Conservation (phyloP, 2,113 vertebrate genomes). For the Ranitomeya variabilis region DNA sequence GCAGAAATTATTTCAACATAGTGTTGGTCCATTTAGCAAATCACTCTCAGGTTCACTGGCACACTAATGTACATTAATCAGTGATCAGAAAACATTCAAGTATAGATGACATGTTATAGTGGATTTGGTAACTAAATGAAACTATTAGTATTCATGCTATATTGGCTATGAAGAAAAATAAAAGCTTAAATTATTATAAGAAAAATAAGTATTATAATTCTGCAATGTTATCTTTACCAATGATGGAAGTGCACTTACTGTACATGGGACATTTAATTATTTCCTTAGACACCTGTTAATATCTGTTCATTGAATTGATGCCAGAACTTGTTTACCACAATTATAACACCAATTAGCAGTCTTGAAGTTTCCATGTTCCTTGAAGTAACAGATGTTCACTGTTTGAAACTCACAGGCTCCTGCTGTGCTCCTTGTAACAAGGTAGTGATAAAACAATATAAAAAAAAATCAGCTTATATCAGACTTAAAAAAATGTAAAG, state of each 20-base stretch:
- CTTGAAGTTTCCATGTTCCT: constrained; percentile 41
- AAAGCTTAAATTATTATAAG: background rate
- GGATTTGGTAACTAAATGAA: no score
- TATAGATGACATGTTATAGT: background rate
- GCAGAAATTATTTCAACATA: no score
- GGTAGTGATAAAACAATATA: constrained; percentile 51
- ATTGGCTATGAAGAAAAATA: background rate
- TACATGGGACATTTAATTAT: constrained; percentile 50
- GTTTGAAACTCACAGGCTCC: constrained; percentile 48
- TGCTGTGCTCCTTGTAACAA: constrained; percentile 49
- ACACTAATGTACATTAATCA: no score
- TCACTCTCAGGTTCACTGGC: no score
- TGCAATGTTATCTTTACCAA: constrained; percentile 10
- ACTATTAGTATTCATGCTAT: background rate
- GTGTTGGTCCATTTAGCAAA: no score
- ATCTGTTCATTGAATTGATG: constrained; percentile 52
- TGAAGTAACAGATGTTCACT: constrained; percentile 56
- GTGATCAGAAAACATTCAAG: background rate
- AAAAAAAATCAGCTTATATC: constrained; percentile 23
- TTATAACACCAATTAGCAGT: constrained; percentile 54
- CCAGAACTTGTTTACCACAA: constrained; percentile 55
- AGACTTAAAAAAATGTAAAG: constrained; percentile 12
- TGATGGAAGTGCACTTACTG: constrained; percentile 37
- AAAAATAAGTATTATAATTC: background rate
- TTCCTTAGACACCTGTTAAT: constrained; percentile 58